These are phyloP conservation scores for Platycercus adscitus DNA, from an alignment of 2,113 vertebrate genomes.

Conservation along the genomic window DNA sequence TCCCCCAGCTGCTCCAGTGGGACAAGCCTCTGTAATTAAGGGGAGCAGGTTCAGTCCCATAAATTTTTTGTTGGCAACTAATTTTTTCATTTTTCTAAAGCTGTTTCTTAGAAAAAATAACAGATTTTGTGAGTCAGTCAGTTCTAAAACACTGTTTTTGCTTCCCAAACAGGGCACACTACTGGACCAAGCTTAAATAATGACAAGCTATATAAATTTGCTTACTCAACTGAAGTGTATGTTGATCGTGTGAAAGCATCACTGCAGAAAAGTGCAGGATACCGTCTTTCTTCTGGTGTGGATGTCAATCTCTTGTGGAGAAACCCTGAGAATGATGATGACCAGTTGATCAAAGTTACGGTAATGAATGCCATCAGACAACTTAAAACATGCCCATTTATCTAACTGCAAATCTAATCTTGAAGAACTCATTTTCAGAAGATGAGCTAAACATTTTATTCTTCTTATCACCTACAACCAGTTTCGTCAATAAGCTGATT, in stretches of 20 bases:
- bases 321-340: slow-evolving; percentile 86
- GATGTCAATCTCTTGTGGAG: slow-evolving; percentile 88
- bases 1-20: background rate
- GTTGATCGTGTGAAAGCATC: slow-evolving; percentile 80
- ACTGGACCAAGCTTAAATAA: slow-evolving; percentile 89
- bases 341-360: slow-evolving; percentile 87
- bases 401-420: background rate
- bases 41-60: background rate
- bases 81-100: background rate
- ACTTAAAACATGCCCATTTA: background rate
- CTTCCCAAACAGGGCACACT: slow-evolving; percentile 80
- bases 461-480: background rate
- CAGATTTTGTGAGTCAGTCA: background rate
- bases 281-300: slow-evolving; percentile 84
- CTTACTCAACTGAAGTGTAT: slow-evolving; percentile 87
- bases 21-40: background rate
- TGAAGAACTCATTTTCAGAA: background rate
- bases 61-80: background rate
- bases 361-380: slow-evolving; percentile 67
- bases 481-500: background rate
- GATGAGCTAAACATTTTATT: background rate
- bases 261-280: slow-evolving; percentile 80
- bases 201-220: slow-evolving; percentile 89
- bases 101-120: background rate
- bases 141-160: background rate